Evolutionary conservation across 2,888 invertebrate species (phyloP), one percentile per base, ranked within the genome.

Genomic region (Andrena hattorfiana): DNA sequence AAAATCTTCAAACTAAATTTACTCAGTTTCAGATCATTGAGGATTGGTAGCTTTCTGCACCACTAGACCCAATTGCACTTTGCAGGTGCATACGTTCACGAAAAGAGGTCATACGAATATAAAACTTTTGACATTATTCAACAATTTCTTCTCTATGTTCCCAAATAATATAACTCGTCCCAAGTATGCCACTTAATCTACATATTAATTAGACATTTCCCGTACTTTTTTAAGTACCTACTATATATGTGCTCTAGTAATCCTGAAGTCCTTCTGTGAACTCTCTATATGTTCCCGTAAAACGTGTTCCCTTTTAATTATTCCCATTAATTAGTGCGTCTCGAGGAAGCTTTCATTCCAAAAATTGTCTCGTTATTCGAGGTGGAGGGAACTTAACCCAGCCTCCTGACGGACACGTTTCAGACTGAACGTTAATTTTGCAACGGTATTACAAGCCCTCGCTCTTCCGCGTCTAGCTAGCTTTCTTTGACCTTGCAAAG

Each of bases 401-500:
- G 49, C 26, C 28, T 56, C 16, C 10, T 51, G 30, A 71, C 23
- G 32, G 28, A 20, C 32, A 20, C 23, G n/a, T 30, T 64, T 26
- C 51, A 16, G n/a, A 32, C 35, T 8, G 32, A 48, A 69, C 60
- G 64, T 80, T 80, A 64, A 68, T 64, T 30, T 42, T 23, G 20
- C 69, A 56, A 54, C 51, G 66, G 35, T 67, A 81, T 74, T 70
- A 66, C 64, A 7, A 1, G 20, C 23, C 10, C 51, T n/a, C 59
- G 30, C 20, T 68, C 67, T 62, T 51, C 35, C 49, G 60, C 63
- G 51, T 69, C 54, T 16, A 60, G 35, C 32, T 23, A 66, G 67
- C 66, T 72, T 83, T 83, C 83, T 60, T 70, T 77, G 83, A 77
- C 84, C 71, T 71, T 70, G 66, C 63, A 62, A 71, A 71, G 84